These are phyloP conservation scores for Spongilla lacustris DNA, from an alignment of 37 sponge, comb jelly and placozoan species.

Conservation along the genomic window DNA sequence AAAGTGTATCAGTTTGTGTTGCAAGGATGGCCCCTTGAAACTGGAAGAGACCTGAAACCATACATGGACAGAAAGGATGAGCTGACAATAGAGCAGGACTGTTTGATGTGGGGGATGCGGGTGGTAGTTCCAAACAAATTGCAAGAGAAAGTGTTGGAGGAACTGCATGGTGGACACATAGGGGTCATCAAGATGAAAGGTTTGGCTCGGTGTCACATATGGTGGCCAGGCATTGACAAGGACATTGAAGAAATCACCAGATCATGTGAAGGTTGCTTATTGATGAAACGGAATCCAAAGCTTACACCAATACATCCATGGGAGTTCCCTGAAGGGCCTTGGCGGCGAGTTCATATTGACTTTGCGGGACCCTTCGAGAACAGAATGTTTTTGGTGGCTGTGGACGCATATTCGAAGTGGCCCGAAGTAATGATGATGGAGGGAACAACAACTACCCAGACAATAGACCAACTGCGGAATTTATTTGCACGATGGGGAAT, in stretches of 20 bases:
- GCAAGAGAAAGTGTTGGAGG: constrained; percentile 6
- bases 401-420: constrained; percentile 61
- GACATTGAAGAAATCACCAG: constrained; percentile 37
- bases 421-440: constrained; percentile 55
- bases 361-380: constrained; percentile 67
- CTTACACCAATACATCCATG: constrained; percentile 48
- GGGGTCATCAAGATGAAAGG: constrained; percentile 45
- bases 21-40: constrained; percentile 56
- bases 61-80: constrained; percentile 4
- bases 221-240: constrained; percentile 55
- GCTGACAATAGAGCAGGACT: constrained; percentile 45
- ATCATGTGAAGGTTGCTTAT: constrained; percentile 24
- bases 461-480: constrained; percentile 27
- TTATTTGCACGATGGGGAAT: constrained; percentile 47
- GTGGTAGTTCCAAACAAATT: constrained; percentile 35
- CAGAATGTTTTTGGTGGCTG: constrained; percentile 37
- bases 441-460: constrained; percentile 25
- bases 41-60: constrained; percentile 4
- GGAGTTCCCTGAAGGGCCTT: constrained; percentile 53
- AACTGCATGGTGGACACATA: constrained; percentile 43
- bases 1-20: constrained; percentile 35
- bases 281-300: constrained; percentile 20
- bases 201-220: constrained; percentile 31
- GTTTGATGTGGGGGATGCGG: constrained; percentile 52
- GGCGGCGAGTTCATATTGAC: constrained; percentile 52